Evolutionary conservation across 2,888 invertebrate species (phyloP).

Genomic region (Koerneria pararmatus): DNA sequence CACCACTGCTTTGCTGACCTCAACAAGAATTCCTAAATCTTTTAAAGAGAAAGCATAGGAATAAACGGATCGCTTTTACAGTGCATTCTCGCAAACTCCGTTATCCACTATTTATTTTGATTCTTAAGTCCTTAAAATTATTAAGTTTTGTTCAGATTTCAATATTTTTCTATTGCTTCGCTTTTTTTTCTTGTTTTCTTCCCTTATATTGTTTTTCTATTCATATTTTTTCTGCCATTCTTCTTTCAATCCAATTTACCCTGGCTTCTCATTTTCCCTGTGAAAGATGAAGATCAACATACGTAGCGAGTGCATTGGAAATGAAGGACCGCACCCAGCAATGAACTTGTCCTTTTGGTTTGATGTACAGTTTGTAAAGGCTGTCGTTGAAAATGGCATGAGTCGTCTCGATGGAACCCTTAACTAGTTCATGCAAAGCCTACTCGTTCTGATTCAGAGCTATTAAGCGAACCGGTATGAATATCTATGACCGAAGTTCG

Average conservation of each 20-base stretch:
- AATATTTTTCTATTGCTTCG: too few species aligned
- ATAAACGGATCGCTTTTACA: conserved; percentile 25
- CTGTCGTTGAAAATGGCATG: conserved; percentile 73
- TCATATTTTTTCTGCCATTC: neutral
- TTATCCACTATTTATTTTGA: too few species aligned
- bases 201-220: too few species aligned
- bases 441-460: too few species aligned
- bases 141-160: too few species aligned
- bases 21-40: conserved; percentile 16
- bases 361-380: conserved; percentile 70
- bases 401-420: conserved; percentile 74
- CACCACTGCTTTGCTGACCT: conserved; percentile 44
- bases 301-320: conserved; percentile 75
- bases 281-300: conserved; percentile 70
- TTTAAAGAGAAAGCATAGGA: conserved; percentile 25
- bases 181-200: too few species aligned
- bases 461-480: too few species aligned
- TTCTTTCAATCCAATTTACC: neutral
- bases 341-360: conserved; percentile 65
- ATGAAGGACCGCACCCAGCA: conserved; percentile 76
- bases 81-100: neutral
- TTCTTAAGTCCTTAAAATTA: too few species aligned
- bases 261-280: neutral
- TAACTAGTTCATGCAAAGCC: too few species aligned
- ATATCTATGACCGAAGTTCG: too few species aligned